These are phyloP conservation scores for Cephus pulcher DNA, from an alignment of 2,888 invertebrate species.

Conservation along the genomic window DNA sequence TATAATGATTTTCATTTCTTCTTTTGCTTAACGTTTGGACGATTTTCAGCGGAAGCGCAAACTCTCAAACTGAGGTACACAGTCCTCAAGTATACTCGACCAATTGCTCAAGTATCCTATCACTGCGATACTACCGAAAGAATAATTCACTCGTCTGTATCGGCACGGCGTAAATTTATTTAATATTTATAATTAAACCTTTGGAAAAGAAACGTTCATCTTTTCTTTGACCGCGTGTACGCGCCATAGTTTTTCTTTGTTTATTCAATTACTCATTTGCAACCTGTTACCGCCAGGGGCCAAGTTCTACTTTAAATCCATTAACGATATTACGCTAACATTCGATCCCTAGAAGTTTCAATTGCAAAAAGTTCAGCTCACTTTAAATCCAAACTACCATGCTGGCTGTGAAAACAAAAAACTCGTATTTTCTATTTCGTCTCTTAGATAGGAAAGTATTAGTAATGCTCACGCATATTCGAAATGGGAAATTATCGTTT, in stretches of 20 bases:
- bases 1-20: not conserved
- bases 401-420: constrained; percentile 49
- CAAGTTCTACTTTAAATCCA: too few species aligned
- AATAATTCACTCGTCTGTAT: constrained; percentile 61
- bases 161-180: constrained; percentile 49
- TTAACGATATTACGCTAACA: too few species aligned
- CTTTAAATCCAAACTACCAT: constrained; percentile 44
- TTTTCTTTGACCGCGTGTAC: not conserved
- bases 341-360: constrained; percentile 28
- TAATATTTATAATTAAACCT: not conserved
- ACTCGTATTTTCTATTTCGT: constrained; percentile 30
- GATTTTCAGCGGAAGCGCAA: constrained; percentile 50
- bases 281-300: too few species aligned
- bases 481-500: too few species aligned
- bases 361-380: constrained; percentile 30
- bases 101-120: constrained; percentile 61
- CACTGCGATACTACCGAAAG: constrained; percentile 59
- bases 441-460: constrained; percentile 34
- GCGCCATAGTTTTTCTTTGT: constrained; percentile 11
- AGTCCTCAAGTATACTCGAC: constrained; percentile 56
- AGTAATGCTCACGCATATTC: too few species aligned
- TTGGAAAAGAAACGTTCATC: too few species aligned
- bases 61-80: constrained; percentile 35
- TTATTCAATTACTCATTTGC: constrained; percentile 18
- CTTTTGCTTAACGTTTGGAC: constrained; percentile 2